These are phyloP conservation scores for Tapirus terrestris DNA, from an alignment of 2,113 vertebrate species.

Conservation along the genomic window DNA sequence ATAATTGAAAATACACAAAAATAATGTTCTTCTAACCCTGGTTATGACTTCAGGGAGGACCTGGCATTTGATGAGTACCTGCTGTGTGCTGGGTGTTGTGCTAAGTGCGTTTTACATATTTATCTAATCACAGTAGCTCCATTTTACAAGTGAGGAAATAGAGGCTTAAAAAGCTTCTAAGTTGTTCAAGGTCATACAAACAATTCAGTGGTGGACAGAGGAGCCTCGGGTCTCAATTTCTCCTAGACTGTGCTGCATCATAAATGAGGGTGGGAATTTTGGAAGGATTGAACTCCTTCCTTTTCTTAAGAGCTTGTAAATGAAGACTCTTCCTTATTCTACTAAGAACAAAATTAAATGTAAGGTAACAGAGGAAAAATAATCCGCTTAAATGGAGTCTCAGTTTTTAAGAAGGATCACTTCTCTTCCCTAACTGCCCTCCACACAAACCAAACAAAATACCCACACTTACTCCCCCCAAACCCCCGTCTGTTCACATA, in stretches of 20 bases:
- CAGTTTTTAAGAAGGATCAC: not conserved
- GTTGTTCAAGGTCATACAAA: not conserved
- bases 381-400: not conserved
- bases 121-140: not conserved
- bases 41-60: constrained; percentile 37
- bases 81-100: constrained; percentile 42
- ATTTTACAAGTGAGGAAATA: constrained; percentile 48
- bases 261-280: constrained; percentile 23
- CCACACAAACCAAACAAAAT: not conserved
- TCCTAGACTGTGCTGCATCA: not conserved
- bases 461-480: not conserved
- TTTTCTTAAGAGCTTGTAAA: constrained; percentile 50
- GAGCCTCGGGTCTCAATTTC: not conserved
- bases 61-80: constrained; percentile 64
- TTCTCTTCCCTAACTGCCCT: not conserved
- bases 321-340: not conserved
- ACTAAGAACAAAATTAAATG: constrained; percentile 38
- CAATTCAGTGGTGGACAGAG: not conserved
- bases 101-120: not conserved
- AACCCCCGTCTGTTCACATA: not conserved
- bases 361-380: constrained; percentile 27
- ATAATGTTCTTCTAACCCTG: not conserved
- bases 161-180: not conserved
- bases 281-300: not conserved
- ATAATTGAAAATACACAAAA: constrained; percentile 9